Base-by-base conservation (phyloP, 2,797 vertebrate species). In the Sebastes hubbsi region DNA sequence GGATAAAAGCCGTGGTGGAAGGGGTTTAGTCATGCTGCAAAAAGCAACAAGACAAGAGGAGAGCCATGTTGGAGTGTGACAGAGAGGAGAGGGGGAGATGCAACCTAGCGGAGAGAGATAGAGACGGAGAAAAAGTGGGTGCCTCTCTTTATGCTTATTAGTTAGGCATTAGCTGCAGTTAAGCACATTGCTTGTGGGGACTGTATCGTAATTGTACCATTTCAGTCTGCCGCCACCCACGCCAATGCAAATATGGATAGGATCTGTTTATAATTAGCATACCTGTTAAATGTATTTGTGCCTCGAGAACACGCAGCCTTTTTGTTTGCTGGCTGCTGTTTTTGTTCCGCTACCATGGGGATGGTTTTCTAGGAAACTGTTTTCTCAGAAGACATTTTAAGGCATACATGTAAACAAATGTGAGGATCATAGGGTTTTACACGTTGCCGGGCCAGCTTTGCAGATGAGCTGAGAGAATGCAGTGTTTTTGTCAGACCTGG, bases 21-120 rank as follows among this genome's bases (percentile, higher is more conserved):
- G 72, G 74, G 88, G 84, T 91, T 92, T 93, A 93, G 94, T 94
- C 92, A 89, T 84, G 92, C 91, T 90, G 90, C 85, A 88, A 86
- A 46, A 89, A 81, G 82, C 85, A 88, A 86, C 87, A 82, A 82
- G 89, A 90, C 83, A 73, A 84, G 87, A 74, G 78, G 52, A 82
- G 82, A 89, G 85, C 85, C 76, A 68, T 85, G 90, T 84, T 83
- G 72, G 86, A 75, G 76, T 80, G 86, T 78, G 85, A 91, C 80
- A 20, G 81, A 77, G 73, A 64, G 67, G 30, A 27, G 78, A 69
- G 82, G 68, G 74, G 79, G 80, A 36, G 77, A 73, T 78, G 79
- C 81, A 83, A 71, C 72, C 83, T 67, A 83, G 85, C 56, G 32
- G 68, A 75, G 73, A 81, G 78, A 81, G 59, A 77, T 54, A 54